Conservation (phyloP, 2,113 vertebrate species). For the Prunella fulvescens region DNA sequence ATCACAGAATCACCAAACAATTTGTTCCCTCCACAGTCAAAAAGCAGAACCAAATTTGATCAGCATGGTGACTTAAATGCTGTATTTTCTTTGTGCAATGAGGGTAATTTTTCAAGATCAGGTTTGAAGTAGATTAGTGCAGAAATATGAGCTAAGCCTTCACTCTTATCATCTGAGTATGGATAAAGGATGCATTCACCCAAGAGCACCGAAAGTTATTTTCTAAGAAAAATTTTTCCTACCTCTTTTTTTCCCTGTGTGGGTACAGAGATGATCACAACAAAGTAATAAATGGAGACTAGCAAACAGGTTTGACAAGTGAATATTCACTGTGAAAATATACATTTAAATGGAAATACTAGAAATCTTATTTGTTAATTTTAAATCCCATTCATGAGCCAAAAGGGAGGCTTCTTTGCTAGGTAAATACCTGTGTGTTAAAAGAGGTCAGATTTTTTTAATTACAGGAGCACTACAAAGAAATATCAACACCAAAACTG, state of each 20-base stretch:
- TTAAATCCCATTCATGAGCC: neutral
- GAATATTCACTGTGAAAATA: neutral
- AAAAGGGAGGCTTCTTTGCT: neutral
- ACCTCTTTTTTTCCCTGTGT: neutral
- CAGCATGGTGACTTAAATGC: conserved; percentile 59
- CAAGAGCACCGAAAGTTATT: conserved; percentile 58
- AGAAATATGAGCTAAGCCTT: conserved; percentile 66
- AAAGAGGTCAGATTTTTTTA: neutral
- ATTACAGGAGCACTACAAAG: neutral
- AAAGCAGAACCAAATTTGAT: conserved; percentile 65
- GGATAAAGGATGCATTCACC: conserved; percentile 63
- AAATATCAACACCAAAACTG: neutral
- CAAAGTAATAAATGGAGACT: neutral
- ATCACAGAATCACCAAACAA: conserved; percentile 50
- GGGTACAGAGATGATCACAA: neutral
- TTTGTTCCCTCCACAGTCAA: conserved; percentile 48
- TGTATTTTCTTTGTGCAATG: conserved; percentile 58
- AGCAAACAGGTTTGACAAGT: conserved; percentile 23
- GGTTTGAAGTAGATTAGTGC: conserved; percentile 63
- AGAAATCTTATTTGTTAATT: conserved; percentile 24
- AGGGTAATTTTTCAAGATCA: conserved; percentile 70
- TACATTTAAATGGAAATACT: neutral
- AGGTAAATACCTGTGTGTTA: neutral
- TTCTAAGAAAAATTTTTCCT: conserved; percentile 5
- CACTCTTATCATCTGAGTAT: conserved; percentile 60